These are phyloP conservation scores for Coreoperca whiteheadi DNA, from an alignment of 2,113 vertebrate species.

Conservation along the genomic window DNA sequence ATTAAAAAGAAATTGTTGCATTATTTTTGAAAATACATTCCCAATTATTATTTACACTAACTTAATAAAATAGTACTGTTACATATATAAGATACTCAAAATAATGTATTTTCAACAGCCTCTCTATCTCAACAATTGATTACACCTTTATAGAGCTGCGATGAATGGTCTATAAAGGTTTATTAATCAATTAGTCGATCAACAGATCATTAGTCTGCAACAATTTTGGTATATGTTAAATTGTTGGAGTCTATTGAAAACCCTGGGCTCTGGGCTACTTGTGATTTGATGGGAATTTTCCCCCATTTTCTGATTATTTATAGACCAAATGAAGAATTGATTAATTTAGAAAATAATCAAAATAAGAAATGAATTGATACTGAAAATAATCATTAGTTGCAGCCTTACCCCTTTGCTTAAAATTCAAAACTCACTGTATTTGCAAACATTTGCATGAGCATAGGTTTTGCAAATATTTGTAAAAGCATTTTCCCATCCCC, in stretches of 20 bases:
- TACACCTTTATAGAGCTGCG: background rate
- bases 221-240: no score
- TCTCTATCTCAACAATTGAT: background rate
- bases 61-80: background rate
- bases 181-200: no score
- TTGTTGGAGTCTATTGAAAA: no score
- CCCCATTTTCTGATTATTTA: background rate
- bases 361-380: background rate
- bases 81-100: background rate
- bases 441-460: background rate
- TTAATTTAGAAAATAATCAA: background rate
- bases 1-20: no score
- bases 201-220: no score
- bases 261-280: no score
- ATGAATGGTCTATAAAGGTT: background rate
- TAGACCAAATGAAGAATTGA: background rate
- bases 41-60: background rate
- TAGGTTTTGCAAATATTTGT: background rate
- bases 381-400: background rate
- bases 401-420: background rate
- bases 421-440: background rate
- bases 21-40: no score
- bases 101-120: background rate
- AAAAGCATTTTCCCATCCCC: background rate
- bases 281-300: no score